Evolutionary conservation across 1,140 invertebrate species (phyloP).

Genomic region (Scaptomyza pallida): DNA sequence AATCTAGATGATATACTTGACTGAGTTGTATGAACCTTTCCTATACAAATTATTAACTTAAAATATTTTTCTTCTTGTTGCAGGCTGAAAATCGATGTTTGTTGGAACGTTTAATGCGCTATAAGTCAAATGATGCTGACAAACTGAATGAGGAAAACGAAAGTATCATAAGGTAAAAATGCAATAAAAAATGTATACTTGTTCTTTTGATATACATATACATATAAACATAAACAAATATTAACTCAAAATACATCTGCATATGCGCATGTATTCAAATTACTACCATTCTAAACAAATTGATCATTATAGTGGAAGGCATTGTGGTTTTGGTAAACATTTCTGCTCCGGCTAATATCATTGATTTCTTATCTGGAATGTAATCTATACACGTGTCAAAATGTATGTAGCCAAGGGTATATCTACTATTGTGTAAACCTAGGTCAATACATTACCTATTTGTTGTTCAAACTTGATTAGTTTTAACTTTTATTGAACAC

Average conservation of each 20-base stretch:
- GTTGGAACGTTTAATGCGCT: slow-evolving; percentile 93
- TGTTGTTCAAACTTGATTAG: too few relatives aligned
- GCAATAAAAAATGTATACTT: slow-evolving; percentile 33
- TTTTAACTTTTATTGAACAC: too few relatives aligned
- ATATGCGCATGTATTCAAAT: neutral
- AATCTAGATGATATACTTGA: too few relatives aligned
- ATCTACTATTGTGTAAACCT: neutral
- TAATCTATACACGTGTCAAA: neutral
- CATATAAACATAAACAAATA: slow-evolving; percentile 1
- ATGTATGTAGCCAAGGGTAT: neutral
- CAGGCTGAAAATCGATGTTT: slow-evolving; percentile 96
- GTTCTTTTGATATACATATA: slow-evolving; percentile 3
- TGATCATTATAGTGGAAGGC: neutral
- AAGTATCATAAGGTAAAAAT: slow-evolving; percentile 92
- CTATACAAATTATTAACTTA: slow-evolving; percentile 24
- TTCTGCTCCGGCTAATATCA: neutral
- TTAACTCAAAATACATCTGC: neutral
- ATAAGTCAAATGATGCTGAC: slow-evolving; percentile 97
- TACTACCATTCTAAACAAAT: slow-evolving; percentile 2
- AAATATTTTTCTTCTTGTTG: slow-evolving; percentile 71
- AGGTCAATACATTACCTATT: too few relatives aligned
- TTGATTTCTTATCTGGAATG: neutral
- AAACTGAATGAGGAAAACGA: slow-evolving; percentile 97
- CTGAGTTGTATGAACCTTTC: too few relatives aligned
- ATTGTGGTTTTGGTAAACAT: neutral